Conservation (phyloP, 2,888 invertebrate genomes). For the Chrysodeixis includens region DNA sequence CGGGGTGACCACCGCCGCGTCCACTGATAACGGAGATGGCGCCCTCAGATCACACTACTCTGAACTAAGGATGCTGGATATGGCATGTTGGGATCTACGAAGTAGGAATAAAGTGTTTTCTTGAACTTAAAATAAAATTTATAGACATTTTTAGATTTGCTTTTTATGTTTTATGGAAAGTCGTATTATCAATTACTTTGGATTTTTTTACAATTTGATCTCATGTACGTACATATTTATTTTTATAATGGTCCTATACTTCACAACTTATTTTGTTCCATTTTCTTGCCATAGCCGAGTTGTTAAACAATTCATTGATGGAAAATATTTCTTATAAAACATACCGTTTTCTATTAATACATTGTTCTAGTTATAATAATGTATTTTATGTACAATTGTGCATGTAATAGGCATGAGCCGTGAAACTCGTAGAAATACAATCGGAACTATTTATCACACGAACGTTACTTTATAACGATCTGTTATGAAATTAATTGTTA, state of each 20-base stretch:
- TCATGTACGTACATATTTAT: no score
- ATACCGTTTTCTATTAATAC: not conserved
- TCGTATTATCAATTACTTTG: no score
- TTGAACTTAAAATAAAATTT: no score
- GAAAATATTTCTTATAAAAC: not conserved
- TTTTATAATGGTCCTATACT: no score
- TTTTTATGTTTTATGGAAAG: no score
- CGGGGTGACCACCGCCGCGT: conserved; percentile 51
- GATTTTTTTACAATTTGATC: no score
- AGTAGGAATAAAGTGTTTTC: no score
- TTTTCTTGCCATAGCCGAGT: no score
- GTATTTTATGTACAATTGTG: not conserved
- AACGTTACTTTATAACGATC: conserved; percentile 12
- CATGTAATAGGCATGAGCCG: not conserved
- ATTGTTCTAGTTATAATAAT: not conserved
- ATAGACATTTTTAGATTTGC: no score
- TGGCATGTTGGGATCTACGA: conserved; percentile 20
- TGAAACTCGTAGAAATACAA: conserved; percentile 1
- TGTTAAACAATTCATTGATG: not conserved
- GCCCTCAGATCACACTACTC: conserved; percentile 59
- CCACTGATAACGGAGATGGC: conserved; percentile 65
- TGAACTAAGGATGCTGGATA: conserved; percentile 49
- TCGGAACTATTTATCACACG: conserved; percentile 2
- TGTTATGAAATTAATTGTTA: conserved; percentile 21
- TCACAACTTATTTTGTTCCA: no score